A percentile compares a stretch with the other conserved stretches of the same genome.
Conservation (phyloP, 2,113 vertebrate species). For the Apeltes quadracus region DNA sequence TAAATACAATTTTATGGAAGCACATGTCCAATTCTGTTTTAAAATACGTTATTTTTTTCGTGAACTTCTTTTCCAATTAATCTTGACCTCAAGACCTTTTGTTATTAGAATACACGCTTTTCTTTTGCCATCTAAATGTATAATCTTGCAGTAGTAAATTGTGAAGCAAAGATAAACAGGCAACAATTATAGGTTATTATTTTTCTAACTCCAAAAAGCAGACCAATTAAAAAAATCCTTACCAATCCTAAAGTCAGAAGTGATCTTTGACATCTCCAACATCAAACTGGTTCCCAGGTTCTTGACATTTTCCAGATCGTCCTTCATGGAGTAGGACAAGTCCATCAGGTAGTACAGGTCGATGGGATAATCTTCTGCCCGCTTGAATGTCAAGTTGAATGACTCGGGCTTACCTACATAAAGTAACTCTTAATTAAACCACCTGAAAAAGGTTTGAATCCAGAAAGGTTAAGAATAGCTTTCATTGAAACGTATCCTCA, state of each 20-base stretch:
- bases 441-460: not conserved
- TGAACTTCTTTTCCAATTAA: too few relatives aligned
- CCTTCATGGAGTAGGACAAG: conserved; percentile 98
- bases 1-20: not conserved
- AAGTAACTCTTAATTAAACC: not conserved
- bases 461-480: not conserved
- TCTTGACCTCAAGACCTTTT: not conserved
- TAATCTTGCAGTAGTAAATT: too few relatives aligned
- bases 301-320: conserved; percentile 98
- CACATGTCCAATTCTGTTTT: not conserved
- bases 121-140: not conserved
- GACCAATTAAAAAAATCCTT: conserved; percentile 39
- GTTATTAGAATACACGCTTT: not conserved
- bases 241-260: conserved; percentile 97
- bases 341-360: conserved; percentile 99
- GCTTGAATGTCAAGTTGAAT: conserved; percentile 91
- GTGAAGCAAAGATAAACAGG: not conserved
- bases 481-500: conserved; percentile 50
- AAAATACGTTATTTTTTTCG: not conserved
- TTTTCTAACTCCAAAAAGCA: not conserved
- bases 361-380: conserved; percentile 97
- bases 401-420: conserved; percentile 90
- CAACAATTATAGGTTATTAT: not conserved
- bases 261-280: conserved; percentile 92
- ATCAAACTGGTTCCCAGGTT: conserved; percentile 93